phyloP scores from a whole-genome alignment of 2,888 invertebrate genomes.

The Dynastes tityus region DNA sequence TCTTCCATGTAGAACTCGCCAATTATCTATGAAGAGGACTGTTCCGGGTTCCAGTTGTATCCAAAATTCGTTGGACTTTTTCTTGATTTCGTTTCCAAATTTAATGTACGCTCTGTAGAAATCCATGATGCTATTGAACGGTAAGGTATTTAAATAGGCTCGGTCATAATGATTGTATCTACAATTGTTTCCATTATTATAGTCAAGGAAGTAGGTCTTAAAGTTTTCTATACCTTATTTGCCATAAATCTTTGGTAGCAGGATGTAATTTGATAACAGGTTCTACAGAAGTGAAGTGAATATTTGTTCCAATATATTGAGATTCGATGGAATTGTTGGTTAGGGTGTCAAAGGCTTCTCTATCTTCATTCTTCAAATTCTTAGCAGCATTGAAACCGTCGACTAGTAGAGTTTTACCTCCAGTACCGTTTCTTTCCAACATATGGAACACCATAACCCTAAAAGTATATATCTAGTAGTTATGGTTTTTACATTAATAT shows the following conservation, averaged over 20 bases:
- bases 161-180: constrained; percentile 86
- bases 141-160: constrained; percentile 75
- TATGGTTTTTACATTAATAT: too few species aligned
- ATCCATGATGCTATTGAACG: constrained; percentile 71
- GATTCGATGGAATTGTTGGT: constrained; percentile 75
- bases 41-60: constrained; percentile 79
- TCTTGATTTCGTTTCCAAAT: constrained; percentile 73
- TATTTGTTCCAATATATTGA: constrained; percentile 78
- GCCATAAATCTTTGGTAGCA: constrained; percentile 73
- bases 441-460: constrained; percentile 77
- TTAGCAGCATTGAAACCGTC: constrained; percentile 82
- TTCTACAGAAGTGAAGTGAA: constrained; percentile 74
- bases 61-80: constrained; percentile 73
- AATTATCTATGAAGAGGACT: constrained; percentile 84
- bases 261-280: constrained; percentile 76
- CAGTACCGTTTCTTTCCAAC: constrained; percentile 74
- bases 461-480: background rate
- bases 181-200: constrained; percentile 50
- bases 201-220: constrained; percentile 39
- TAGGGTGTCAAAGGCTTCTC: constrained; percentile 76
- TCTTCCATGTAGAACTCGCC: constrained; percentile 84
- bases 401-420: constrained; percentile 83
- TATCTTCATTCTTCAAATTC: constrained; percentile 72
- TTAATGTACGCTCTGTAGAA: constrained; percentile 78
- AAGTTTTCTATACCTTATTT: constrained; percentile 73